A percentile compares a stretch with the other conserved stretches of the same genome.
phyloP scores from a whole-genome alignment of 2,888 invertebrate species.

The Yponomeuta evonymella region DNA sequence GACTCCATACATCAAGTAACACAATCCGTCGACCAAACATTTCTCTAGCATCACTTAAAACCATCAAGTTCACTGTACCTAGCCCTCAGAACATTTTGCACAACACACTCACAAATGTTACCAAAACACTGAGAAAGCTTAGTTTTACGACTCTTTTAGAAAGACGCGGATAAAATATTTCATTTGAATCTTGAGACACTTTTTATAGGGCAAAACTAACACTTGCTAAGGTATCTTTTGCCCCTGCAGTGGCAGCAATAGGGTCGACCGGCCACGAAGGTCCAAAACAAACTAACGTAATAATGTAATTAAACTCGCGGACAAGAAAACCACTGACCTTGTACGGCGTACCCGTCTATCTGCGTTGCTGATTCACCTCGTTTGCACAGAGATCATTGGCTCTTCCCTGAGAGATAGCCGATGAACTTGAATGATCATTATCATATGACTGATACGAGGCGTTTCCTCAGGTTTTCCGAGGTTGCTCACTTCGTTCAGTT shows the following conservation, averaged over 20 bases:
- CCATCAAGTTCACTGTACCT: background rate
- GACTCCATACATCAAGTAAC: slow-evolving; percentile 37
- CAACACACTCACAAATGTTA: too few relatives aligned
- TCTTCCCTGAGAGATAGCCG: background rate
- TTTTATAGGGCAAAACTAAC: too few relatives aligned
- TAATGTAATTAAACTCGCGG: background rate
- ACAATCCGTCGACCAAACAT: slow-evolving; percentile 43
- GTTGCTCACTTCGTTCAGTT: background rate
- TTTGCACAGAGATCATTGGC: slow-evolving; percentile 14
- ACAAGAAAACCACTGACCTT: slow-evolving; percentile 2
- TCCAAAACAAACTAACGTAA: background rate
- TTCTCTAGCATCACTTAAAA: slow-evolving; percentile 38
- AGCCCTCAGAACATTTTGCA: background rate
- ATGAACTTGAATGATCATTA: slow-evolving; percentile 7
- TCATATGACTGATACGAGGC: background rate
- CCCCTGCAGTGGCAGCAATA: too few relatives aligned
- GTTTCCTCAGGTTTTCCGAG: background rate
- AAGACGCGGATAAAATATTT: too few relatives aligned
- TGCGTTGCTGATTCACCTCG: slow-evolving; percentile 11
- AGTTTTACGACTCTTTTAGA: too few relatives aligned
- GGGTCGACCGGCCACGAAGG: background rate
- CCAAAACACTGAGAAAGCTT: too few relatives aligned
- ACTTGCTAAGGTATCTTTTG: too few relatives aligned
- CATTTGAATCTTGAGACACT: too few relatives aligned
- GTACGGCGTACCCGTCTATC: background rate